Evolutionary conservation across 1,140 invertebrate species (phyloP).

Genomic region (Drusus annulatus): DNA sequence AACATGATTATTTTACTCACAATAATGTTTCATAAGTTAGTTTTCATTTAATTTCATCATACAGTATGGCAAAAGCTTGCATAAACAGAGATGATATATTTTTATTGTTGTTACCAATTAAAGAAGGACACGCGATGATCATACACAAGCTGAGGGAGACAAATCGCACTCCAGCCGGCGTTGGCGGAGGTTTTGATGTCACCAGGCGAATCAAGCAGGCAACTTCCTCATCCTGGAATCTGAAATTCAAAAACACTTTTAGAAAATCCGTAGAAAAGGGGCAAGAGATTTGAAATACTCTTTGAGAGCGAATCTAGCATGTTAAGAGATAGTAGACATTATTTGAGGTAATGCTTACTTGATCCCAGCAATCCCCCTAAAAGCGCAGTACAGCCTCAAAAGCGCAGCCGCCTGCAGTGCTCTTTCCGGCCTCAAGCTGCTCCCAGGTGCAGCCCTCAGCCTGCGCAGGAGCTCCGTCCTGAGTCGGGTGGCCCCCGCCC

Average conservation of each 20-base stretch:
- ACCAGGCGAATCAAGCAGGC: slow-evolving; percentile 86
- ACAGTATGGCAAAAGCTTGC: no score
- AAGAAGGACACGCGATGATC: slow-evolving; percentile 93
- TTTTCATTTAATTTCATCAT: no score
- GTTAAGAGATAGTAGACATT: no score
- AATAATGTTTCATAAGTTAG: no score
- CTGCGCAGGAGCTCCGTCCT: slow-evolving; percentile 85
- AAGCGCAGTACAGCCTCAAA: slow-evolving; percentile 86
- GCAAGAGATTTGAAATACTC: background rate
- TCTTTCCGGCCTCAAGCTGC: slow-evolving; percentile 72
- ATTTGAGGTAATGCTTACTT: slow-evolving; percentile 74
- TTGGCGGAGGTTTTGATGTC: slow-evolving; percentile 91
- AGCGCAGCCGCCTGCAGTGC: slow-evolving; percentile 78
- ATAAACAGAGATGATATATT: slow-evolving; percentile 22
- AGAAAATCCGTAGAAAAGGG: no score
- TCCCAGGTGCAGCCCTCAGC: slow-evolving; percentile 64
- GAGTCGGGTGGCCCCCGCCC: slow-evolving; percentile 81
- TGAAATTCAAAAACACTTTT: slow-evolving; percentile 62
- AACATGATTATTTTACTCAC: slow-evolving; percentile 29
- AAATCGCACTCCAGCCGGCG: slow-evolving; percentile 91
- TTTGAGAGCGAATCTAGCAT: no score
- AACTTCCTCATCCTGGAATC: slow-evolving; percentile 95
- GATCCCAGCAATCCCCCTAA: slow-evolving; percentile 92
- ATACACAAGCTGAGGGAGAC: slow-evolving; percentile 95
- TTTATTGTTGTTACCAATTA: slow-evolving; percentile 74